Percentiles rank a stretch among this genome's conserved stretches.
phyloP scores from a whole-genome alignment of 2,797 vertebrate genomes.

The Amblyraja radiata region DNA sequence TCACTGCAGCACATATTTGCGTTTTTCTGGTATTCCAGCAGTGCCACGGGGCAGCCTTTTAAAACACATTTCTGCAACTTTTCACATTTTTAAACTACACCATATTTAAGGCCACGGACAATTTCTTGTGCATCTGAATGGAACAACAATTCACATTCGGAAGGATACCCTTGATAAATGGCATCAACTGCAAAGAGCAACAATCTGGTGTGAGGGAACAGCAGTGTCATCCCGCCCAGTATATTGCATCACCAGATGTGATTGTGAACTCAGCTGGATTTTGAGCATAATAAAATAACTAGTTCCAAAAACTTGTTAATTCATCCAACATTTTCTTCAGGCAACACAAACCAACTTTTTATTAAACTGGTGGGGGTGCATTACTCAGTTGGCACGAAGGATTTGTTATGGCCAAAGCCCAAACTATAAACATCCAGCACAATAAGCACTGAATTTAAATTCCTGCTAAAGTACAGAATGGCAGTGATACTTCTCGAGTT shows the following conservation, averaged over 20 bases:
- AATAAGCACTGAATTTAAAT: slow-evolving; percentile 20
- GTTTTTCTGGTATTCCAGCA: not conserved
- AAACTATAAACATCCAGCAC: slow-evolving; percentile 18
- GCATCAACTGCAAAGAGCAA: not conserved
- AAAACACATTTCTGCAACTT: not conserved
- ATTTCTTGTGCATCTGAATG: not conserved
- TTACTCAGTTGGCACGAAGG: slow-evolving; percentile 24
- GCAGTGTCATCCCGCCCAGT: not conserved
- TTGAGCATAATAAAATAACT: slow-evolving; percentile 29
- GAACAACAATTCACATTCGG: not conserved
- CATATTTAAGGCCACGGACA: not conserved
- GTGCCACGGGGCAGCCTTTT: not conserved
- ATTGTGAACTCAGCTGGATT: slow-evolving; percentile 12
- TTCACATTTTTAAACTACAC: not conserved
- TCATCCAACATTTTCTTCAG: slow-evolving; percentile 9
- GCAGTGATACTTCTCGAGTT: not conserved
- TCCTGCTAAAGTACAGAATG: slow-evolving; percentile 13
- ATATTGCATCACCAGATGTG: slow-evolving; percentile 29
- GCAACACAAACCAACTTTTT: slow-evolving; percentile 17
- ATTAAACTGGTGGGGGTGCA: slow-evolving; percentile 17
- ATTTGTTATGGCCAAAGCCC: slow-evolving; percentile 22
- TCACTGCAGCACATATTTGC: not conserved
- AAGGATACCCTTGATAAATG: not conserved
- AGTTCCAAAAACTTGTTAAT: slow-evolving; percentile 31
- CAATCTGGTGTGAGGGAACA: not conserved